Base-by-base conservation (phyloP, 2,888 invertebrate genomes). In the Blastobasis adustella region DNA sequence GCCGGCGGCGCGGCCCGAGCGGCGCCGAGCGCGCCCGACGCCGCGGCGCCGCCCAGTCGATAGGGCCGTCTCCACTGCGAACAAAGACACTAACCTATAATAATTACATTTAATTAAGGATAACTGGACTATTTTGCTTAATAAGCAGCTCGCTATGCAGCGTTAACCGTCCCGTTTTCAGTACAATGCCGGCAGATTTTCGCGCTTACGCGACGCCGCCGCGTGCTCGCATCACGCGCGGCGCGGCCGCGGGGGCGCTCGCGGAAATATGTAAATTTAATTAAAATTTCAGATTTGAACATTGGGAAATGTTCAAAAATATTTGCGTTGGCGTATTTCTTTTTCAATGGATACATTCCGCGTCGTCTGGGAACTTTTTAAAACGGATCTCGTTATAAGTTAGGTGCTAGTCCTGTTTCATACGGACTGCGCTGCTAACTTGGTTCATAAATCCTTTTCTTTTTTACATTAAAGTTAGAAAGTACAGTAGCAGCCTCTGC, bases 31-130 rank as follows among this genome's bases (percentile, higher is more conserved):
- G 72, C 72, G 73, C 71, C 69, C 79, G 73, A 77, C 71, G 23
- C 23, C 23, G 23, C 76, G 85, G 84, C 82, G 83, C 87, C 87
- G 87, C 89, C 88, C 85, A 89, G 89, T 89, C 89, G 88, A 89
- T 89, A 89, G 83, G 87, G 83, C 82, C 77, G 81, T 82, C 85
- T 86, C 85, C 75, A 79, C 81, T 77, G 77, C 73, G 82, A 84
- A 88, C 88, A 88, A 88, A 88, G 86, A 85, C 84, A 83, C 82
- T 83, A 82, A 82, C 83, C 84, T 81, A 84, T 86, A 85, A 86
- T 87, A 86, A 86, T 88, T 87, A 88, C 81, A 82, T 83, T 83
- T 84, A 84, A 84, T 84, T 84, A 84, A 79, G 76, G 79, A 77
- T 82, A 81, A 81, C 81, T 73, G 67, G 72, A 76, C 76, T 82